Percentiles rank a stretch among this genome's conserved stretches.
phyloP scores from a whole-genome alignment of 2,888 invertebrate species.

The Aplocera efformata region DNA sequence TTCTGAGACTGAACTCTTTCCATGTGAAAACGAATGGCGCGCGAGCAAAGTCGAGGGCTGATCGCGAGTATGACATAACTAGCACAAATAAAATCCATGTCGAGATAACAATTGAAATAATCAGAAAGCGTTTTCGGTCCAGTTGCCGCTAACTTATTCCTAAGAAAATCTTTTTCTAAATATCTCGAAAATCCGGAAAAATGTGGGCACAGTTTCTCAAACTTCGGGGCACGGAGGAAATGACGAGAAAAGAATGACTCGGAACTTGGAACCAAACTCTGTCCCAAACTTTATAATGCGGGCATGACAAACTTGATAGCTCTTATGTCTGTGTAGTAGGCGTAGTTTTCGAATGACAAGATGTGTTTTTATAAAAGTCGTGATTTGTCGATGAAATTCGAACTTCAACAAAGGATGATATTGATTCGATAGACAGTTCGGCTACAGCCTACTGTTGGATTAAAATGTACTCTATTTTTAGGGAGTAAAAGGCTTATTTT shows the following conservation, averaged over 20 bases:
- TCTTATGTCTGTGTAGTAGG: constrained; percentile 17
- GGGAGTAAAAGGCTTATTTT: constrained; percentile 2
- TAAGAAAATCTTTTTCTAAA: constrained; percentile 25
- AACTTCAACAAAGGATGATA: constrained; percentile 32
- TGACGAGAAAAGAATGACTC: constrained; percentile 32
- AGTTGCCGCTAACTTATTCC: constrained; percentile 5
- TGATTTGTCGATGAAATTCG: constrained; percentile 27
- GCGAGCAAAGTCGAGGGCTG: too few species aligned
- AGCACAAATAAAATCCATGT: too few species aligned
- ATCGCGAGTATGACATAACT: too few species aligned
- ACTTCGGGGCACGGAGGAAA: constrained; percentile 26
- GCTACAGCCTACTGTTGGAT: constrained; percentile 10
- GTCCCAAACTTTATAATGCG: constrained; percentile 2
- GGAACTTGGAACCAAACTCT: constrained; percentile 22
- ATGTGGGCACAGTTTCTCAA: constrained; percentile 27
- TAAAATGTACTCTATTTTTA: constrained; percentile 10
- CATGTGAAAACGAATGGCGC: too few species aligned
- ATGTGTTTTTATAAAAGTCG: constrained; percentile 5
- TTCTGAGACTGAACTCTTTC: too few species aligned
- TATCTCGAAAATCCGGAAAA: constrained; percentile 22
- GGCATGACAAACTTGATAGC: constrained; percentile 8
- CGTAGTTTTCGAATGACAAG: constrained; percentile 23
- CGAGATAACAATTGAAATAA: too few species aligned
- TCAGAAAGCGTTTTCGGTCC: too few species aligned
- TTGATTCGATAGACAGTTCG: constrained; percentile 30